Evolutionary conservation across 2,888 invertebrate species (phyloP).

Genomic region (Antheraea yamamai): DNA sequence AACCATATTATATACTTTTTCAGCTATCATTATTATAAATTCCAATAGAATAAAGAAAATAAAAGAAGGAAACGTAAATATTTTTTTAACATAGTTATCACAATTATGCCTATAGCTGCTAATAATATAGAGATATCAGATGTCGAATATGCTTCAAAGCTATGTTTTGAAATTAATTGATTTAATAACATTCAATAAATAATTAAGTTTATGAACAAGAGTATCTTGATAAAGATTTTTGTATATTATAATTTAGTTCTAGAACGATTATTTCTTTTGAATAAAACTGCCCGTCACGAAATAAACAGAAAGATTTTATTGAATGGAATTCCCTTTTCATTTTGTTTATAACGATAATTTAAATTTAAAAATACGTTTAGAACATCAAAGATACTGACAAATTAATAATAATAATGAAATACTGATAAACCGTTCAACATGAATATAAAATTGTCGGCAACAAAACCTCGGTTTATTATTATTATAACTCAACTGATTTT

Average conservation of each 20-base stretch:
- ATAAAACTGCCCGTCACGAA: not conserved
- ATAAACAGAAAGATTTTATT: not conserved
- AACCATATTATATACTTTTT: not conserved
- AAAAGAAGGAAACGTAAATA: not conserved
- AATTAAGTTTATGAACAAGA: too few relatives aligned
- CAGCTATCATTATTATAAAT: not conserved
- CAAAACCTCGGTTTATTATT: not conserved
- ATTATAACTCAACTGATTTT: conserved; percentile 3
- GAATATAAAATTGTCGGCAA: not conserved
- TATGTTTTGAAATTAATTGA: not conserved
- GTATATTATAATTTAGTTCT: not conserved
- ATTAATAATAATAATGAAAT: not conserved
- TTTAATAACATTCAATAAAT: not conserved
- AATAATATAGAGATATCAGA: not conserved
- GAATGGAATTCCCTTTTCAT: not conserved
- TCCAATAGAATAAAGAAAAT: not conserved
- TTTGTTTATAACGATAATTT: not conserved
- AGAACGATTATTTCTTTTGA: not conserved
- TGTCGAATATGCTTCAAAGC: not conserved
- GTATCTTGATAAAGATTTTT: too few relatives aligned
- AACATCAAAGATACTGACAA: not conserved
- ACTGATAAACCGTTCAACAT: not conserved
- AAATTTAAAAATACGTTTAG: not conserved
- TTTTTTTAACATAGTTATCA: not conserved
- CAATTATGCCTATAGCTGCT: not conserved